Evolutionary conservation across 2,797 vertebrate genomes (phyloP), one percentile per base, ranked within the genome.

Genomic region (Jordanella pulchra): DNA sequence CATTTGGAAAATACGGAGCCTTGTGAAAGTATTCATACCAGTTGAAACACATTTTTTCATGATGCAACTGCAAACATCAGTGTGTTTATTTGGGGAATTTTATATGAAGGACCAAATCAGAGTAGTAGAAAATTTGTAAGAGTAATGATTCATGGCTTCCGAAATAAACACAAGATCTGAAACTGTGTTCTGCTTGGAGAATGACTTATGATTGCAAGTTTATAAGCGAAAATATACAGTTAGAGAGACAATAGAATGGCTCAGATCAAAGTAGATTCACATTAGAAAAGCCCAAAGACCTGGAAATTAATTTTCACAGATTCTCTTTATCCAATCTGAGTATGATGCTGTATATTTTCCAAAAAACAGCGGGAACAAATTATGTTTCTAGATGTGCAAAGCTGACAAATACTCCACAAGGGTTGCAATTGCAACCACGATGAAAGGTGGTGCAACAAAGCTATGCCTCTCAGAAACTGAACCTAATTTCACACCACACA

Each of bases 11-110:
- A 44, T 44, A 63, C 21, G 15, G 60, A 23, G 13, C 32, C 23
- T 63, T 63, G 35, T n/a, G 42, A 39, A 63, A 14, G 6, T 63
- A 63, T 63, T 63, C 60, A 63, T 42, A 63, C 60, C 60, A 42
- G 13, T n/a, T 1, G 21, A 39, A n/a, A 63, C 60, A 42, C 60
- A 42, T 42, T 63, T 42, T 25, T n/a, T 42, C 23, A 63, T 15
- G 12, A 7, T 42, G 15, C 35, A 63, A 63, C 32, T 5, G 42
- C 60, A 14, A 63, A 42, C 35, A n/a, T 63, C n/a, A n/a, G 3
- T 2, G 3, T 61, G 35, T 42, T 42, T 63, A 39, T 25, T n/a
- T n/a, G n/a, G 60, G 35, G 44, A 12, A 42, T 63, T 63, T 25
- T 7, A 25, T 14, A 13, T 54, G n/a, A 54, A 54, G 13, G 53